Evolutionary conservation across 2,888 invertebrate genomes (phyloP).

Genomic region (Melieria omissa): DNA sequence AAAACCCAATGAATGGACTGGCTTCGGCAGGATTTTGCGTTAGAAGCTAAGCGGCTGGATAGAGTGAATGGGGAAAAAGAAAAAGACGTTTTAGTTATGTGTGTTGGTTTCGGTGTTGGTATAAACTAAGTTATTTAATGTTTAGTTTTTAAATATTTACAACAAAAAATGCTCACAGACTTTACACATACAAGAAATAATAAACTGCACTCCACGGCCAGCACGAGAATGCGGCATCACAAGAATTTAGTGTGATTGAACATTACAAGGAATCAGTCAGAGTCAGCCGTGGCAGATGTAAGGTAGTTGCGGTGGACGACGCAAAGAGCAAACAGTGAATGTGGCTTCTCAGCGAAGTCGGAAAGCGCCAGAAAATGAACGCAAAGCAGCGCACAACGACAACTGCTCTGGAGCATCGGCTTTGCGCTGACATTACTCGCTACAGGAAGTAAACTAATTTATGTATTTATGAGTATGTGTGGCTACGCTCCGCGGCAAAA

Average conservation of each 20-base stretch:
- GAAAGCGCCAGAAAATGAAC: slow-evolving; percentile 26
- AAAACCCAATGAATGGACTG: no score
- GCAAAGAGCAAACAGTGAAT: slow-evolving; percentile 9
- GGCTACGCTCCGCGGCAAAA: slow-evolving; percentile 43
- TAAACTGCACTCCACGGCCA: no score
- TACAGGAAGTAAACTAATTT: slow-evolving; percentile 38
- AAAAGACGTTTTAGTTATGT: slow-evolving; percentile 10
- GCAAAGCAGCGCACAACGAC: slow-evolving; percentile 7
- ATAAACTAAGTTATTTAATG: slow-evolving; percentile 28
- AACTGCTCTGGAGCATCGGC: slow-evolving; percentile 9
- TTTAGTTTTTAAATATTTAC: slow-evolving; percentile 31
- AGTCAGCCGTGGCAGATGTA: not conserved
- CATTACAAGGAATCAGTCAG: slow-evolving; percentile 13
- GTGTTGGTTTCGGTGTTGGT: slow-evolving; percentile 16
- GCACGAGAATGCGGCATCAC: no score
- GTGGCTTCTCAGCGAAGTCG: slow-evolving; percentile 29
- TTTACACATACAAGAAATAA: no score
- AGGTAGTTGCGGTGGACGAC: not conserved
- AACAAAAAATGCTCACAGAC: slow-evolving; percentile 1
- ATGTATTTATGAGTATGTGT: slow-evolving; percentile 40
- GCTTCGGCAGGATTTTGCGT: no score
- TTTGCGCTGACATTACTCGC: slow-evolving; percentile 37
- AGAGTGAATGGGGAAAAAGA: not conserved
- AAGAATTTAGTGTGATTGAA: not conserved
- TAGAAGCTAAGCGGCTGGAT: no score